Evolutionary conservation across 2,113 vertebrate genomes (phyloP).

Genomic region (Synodontis membranacea): DNA sequence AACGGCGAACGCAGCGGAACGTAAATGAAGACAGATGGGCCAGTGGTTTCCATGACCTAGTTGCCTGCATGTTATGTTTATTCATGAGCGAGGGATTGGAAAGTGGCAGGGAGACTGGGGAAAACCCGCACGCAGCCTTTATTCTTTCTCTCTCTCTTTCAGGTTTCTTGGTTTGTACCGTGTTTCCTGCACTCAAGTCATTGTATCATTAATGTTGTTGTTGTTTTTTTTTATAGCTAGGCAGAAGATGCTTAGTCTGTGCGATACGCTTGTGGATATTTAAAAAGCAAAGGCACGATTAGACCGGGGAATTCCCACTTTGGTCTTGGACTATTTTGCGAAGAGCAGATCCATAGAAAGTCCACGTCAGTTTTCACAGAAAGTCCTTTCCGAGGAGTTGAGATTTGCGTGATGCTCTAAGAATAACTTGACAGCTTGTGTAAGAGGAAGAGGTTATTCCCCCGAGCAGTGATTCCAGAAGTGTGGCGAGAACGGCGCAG

Average conservation of each 20-base stretch:
- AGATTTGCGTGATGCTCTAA: constrained; percentile 56
- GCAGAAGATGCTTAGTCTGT: neutral
- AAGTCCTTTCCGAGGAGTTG: constrained; percentile 32
- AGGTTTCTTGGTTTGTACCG: neutral
- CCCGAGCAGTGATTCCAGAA: constrained; percentile 46
- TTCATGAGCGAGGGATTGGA: constrained; percentile 45
- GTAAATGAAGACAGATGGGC: constrained; percentile 54
- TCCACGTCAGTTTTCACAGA: constrained; percentile 37
- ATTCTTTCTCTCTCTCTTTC: neutral
- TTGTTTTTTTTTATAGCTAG: neutral
- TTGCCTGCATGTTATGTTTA: constrained; percentile 52
- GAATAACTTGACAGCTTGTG: constrained; percentile 54
- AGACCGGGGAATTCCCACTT: neutral
- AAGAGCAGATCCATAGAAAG: constrained; percentile 17
- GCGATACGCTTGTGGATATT: neutral
- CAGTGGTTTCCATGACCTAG: constrained; percentile 49
- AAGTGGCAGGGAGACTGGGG: constrained; percentile 4
- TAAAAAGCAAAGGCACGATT: neutral
- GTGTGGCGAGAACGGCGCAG: constrained; percentile 21
- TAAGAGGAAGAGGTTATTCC: constrained; percentile 50
- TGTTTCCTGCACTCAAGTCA: neutral
- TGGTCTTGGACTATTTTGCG: neutral
- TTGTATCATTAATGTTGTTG: too few relatives aligned
- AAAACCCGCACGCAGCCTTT: constrained; percentile 2
- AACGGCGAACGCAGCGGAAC: constrained; percentile 48